These are phyloP conservation scores for Periophthalmodon schlosseri DNA, from an alignment of 2,113 vertebrate species.

Conservation along the genomic window DNA sequence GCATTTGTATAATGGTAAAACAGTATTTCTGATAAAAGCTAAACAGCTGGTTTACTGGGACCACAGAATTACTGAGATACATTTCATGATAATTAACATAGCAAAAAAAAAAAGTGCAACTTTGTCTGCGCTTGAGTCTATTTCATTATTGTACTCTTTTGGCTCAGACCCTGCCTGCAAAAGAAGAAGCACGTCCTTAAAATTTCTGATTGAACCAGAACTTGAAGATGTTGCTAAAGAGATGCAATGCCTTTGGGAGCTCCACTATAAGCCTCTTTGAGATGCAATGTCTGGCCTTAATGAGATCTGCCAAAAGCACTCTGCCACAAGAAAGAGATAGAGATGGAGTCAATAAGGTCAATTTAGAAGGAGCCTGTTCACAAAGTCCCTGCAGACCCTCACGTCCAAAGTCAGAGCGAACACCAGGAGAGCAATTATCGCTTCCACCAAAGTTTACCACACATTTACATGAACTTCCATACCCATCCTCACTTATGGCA, in stretches of 20 bases:
- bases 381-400: constrained; percentile 33
- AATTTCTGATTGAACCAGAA: constrained; percentile 60
- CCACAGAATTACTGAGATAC: not conserved
- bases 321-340: constrained; percentile 53
- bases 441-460: constrained; percentile 6
- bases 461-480: not conserved
- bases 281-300: constrained; percentile 55
- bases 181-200: constrained; percentile 27
- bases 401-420: constrained; percentile 20
- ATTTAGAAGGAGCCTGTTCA: constrained; percentile 41
- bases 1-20: not conserved
- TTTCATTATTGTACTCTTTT: constrained; percentile 16
- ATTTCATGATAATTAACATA: not conserved
- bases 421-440: constrained; percentile 37
- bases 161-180: constrained; percentile 14
- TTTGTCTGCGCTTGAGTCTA: not conserved
- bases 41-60: not conserved
- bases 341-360: constrained; percentile 64
- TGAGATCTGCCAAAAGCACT: constrained; percentile 69
- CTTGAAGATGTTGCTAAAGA: constrained; percentile 50
- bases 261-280: constrained; percentile 47
- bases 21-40: not conserved
- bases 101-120: not conserved
- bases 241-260: constrained; percentile 47
- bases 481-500: not conserved